Evolutionary conservation across 2,888 invertebrate genomes (phyloP), one percentile per base, ranked within the genome.

Genomic region (Melanostoma scalare): DNA sequence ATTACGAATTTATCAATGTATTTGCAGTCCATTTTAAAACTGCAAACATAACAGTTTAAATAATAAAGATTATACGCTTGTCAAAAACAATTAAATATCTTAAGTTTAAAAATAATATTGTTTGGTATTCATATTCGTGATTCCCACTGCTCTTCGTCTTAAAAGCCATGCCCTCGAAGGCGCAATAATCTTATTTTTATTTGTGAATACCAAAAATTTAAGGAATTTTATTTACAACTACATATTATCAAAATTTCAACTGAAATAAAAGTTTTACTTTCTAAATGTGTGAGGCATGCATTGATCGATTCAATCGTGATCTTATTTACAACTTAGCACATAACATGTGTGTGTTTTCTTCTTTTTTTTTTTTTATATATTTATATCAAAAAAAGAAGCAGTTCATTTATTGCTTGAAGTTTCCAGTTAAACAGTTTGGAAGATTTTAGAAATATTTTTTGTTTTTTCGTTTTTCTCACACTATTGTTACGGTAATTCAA

Each of bases 31-130:
- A 20, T 20, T 20, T 20, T 1, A 20, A 20, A 20, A 60, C 60
- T 44, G 44, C 33, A 60, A 33, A 60, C 33, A 56, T 46, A 46
- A 55, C 36, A 68, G 46, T 69, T 42, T 20, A 20, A 20, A 20
- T 20, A 20, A 20, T 20, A 20, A 20, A 20, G 20, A 20, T 20
- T 20, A 20, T 20, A 20, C 6, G 8, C 4, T 36, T 55, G 35
- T 68, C 53, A 31, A 68, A 68, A 55, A 35, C 44, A 68, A 68
- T 35, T 36, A 48, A 56, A 61, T 61, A 46, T 35, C 61, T 61
- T 61, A 61, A 36, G 10, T 46, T 46, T 2, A 35, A 46, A 60
- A 46, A 44, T 44, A 42, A 60, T 40, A 58, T 10, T 42, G n/a
- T 6, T 60, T 20, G 20, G n/a, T 33, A 6, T 44, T 10, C n/a